Conservation (phyloP, 2,888 invertebrate species). For the Eucera pruinosa region DNA sequence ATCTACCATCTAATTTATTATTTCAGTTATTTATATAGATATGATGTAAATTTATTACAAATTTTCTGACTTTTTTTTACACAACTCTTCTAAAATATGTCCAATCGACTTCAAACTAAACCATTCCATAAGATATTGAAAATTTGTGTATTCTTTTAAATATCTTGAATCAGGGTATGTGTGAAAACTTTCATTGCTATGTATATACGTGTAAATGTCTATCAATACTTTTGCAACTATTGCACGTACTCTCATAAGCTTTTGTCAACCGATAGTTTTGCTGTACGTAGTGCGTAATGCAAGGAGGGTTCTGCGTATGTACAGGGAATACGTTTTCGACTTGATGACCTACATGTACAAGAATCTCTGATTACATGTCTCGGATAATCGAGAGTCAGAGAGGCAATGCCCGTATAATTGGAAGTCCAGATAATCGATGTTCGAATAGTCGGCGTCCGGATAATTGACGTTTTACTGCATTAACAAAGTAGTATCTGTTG, state of each 20-base stretch:
- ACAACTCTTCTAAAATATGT: too few species aligned
- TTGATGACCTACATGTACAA: conserved; percentile 30
- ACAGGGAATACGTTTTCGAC: conserved; percentile 14
- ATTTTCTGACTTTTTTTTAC: too few species aligned
- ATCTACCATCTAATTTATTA: too few species aligned
- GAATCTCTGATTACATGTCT: conserved; percentile 39
- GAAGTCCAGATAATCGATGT: conserved; percentile 33
- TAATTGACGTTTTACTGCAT: conserved; percentile 33
- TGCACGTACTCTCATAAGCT: not conserved
- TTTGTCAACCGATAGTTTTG: not conserved
- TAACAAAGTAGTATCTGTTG: not conserved
- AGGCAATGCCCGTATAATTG: conserved; percentile 42
- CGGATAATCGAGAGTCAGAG: conserved; percentile 24
- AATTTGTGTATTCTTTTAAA: too few species aligned
- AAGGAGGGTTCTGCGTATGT: not conserved
- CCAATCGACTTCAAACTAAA: too few species aligned
- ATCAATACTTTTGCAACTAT: too few species aligned
- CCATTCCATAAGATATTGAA: too few species aligned
- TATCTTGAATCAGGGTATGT: too few species aligned
- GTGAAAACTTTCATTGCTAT: too few species aligned
- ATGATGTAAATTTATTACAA: too few species aligned
- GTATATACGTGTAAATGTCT: too few species aligned
- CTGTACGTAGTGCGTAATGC: not conserved
- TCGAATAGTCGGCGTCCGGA: conserved; percentile 26
- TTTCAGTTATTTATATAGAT: too few species aligned